Evolutionary conservation across 2,888 invertebrate species (phyloP).

Genomic region (Physocephala rufipes): DNA sequence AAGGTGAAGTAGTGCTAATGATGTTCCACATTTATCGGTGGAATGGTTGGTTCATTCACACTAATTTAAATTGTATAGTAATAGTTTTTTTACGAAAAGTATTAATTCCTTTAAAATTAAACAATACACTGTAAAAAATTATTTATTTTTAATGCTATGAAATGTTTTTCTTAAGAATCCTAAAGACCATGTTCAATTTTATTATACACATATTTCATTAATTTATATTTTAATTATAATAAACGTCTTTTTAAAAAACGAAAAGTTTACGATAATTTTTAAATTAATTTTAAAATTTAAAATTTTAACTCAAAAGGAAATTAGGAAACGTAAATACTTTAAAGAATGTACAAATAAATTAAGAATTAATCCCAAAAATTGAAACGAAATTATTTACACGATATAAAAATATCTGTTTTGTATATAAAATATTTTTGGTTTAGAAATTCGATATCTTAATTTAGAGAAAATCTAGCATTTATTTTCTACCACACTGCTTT

Average conservation of each 20-base stretch:
- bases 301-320: neutral
- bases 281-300: neutral
- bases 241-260: neutral
- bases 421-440: too few relatives aligned
- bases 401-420: too few relatives aligned
- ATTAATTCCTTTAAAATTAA: neutral
- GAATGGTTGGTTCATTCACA: too few relatives aligned
- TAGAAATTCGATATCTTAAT: too few relatives aligned
- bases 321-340: neutral
- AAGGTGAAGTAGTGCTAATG: neutral
- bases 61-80: too few relatives aligned
- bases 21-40: neutral
- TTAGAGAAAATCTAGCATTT: too few relatives aligned
- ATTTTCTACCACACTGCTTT: too few relatives aligned
- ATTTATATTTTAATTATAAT: neutral
- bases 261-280: too few relatives aligned
- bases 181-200: neutral
- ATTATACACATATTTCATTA: neutral
- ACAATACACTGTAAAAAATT: neutral
- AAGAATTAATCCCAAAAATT: conserved; percentile 31
- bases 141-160: neutral
- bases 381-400: conserved; percentile 27
- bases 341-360: conserved; percentile 35
- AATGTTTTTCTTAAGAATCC: neutral
- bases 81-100: too few relatives aligned